Percentiles rank a stretch among this genome's conserved stretches.
phyloP scores from a whole-genome alignment of 53 echinoderm and acorn worm genomes.

The Holothuria leucospilota region DNA sequence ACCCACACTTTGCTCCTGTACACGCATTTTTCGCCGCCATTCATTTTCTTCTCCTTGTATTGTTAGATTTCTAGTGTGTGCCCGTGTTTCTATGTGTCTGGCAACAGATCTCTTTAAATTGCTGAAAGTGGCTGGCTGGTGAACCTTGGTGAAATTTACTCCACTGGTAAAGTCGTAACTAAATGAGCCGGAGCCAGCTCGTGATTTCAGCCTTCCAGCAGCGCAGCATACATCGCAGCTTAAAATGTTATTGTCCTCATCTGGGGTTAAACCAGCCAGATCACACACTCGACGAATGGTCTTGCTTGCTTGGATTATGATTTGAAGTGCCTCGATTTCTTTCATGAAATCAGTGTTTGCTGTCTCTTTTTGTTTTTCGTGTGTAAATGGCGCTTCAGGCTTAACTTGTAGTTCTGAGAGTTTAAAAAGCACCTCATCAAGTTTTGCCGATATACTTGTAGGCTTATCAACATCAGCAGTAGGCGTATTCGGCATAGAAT shows the following conservation, averaged over 20 bases:
- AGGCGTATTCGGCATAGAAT: not conserved
- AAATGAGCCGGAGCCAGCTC: conserved; percentile 19
- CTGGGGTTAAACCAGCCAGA: not conserved
- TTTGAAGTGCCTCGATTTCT: conserved; percentile 3
- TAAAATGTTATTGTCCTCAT: conserved; percentile 20
- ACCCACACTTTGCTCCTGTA: conserved; percentile 1
- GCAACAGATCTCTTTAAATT: not conserved
- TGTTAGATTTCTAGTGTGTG: not conserved
- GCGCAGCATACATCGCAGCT: not conserved
- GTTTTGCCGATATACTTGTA: not conserved
- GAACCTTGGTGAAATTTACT: not conserved
- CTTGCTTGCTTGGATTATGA: conserved; percentile 3
- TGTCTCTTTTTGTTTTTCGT: not conserved
- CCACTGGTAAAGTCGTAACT: conserved; percentile 1
- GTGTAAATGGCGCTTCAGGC: too few relatives aligned
- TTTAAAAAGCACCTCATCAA: conserved; percentile 5
- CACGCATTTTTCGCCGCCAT: not conserved
- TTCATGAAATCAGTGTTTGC: not conserved
- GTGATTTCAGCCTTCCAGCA: not conserved
- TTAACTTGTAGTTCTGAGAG: not conserved
- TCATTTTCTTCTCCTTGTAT: not conserved
- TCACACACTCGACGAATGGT: not conserved
- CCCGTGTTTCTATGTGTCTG: not conserved
- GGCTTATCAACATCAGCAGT: not conserved
- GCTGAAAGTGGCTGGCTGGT: not conserved